Evolutionary conservation across 1,140 invertebrate species (phyloP), one percentile per base, ranked within the genome.

Genomic region (Caenorhabditis brenneri): DNA sequence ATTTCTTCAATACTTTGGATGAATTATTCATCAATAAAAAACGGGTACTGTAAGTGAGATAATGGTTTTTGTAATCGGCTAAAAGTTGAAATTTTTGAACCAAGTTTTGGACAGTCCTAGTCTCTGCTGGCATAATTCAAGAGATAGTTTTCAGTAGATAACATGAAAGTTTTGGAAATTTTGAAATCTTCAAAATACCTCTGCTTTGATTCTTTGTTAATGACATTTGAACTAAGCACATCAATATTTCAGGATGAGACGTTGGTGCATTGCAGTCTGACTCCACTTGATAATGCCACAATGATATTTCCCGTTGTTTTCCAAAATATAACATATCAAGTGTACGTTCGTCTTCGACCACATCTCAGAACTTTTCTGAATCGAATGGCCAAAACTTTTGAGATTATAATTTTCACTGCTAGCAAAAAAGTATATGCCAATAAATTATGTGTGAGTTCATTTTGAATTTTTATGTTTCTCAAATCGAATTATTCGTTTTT

Each of bases 371-470:
- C 97, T 92, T 98, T 98, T 92, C 93, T 98, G 85, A 95, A 97
- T 88, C 93, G 94, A 81, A 95, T 98, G 12, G 96, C 96, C 0
- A 93, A 95, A 19, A 90, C 95, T 49, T 98, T 96, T 92, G 97
- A 98, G 92, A 96, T 98, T 7, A 97, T 98, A 80, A 92, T 98
- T n/a, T 98, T 98, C 92, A 98, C 97, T 1, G 97, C 97, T 15
- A 96, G 95, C 86, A 98, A 98, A 92, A 93, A 96, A 81, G 95
- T 97, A 29, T 98, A 98, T 91, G 96, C 96, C 0, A 96, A 98
- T 91, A 96, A 97, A 90, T 93, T 98, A 36, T 93, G 97, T 86
- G 88, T 89, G 82, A 53, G 79, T 81, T 48, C 1, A 86, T 22
- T 1, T n/a, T 6, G 39, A 42, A 42, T 55, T 27, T 9, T 0